These are phyloP conservation scores for Megaleporinus macrocephalus DNA, from an alignment of 2,113 vertebrate species.

Conservation along the genomic window DNA sequence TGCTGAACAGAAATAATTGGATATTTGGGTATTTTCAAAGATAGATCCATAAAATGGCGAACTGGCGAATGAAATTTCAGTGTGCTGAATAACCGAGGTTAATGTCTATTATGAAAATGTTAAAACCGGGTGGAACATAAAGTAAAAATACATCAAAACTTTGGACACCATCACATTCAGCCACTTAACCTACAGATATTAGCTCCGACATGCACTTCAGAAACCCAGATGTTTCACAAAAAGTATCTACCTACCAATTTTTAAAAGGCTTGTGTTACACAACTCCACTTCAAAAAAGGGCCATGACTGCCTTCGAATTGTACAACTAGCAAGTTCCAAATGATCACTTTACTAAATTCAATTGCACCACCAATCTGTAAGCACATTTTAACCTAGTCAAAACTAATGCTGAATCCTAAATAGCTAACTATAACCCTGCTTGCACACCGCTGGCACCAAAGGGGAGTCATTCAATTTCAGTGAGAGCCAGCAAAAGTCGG, in stretches of 20 bases:
- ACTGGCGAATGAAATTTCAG: neutral
- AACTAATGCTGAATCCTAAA: too few relatives aligned
- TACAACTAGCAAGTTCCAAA: too few relatives aligned
- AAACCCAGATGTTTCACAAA: constrained; percentile 7
- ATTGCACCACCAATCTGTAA: too few relatives aligned
- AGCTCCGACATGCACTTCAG: neutral
- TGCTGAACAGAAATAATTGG: neutral
- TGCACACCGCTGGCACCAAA: too few relatives aligned
- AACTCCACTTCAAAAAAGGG: too few relatives aligned
- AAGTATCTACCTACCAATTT: neutral
- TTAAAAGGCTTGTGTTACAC: neutral
- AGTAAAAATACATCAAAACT: neutral
- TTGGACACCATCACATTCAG: neutral
- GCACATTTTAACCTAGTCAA: too few relatives aligned
- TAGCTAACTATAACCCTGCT: too few relatives aligned
- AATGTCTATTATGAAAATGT: neutral
- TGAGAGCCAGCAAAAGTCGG: too few relatives aligned
- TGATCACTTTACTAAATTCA: too few relatives aligned
- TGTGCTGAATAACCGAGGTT: neutral
- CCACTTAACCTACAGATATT: neutral
- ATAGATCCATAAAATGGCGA: neutral
- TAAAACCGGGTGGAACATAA: neutral
- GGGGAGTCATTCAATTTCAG: too few relatives aligned
- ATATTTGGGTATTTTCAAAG: neutral
- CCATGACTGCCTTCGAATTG: too few relatives aligned